Percentiles rank a stretch among this genome's conserved stretches.
Evolutionary conservation across 1,140 invertebrate genomes (phyloP).

Genomic region (Cyclina sinensis): DNA sequence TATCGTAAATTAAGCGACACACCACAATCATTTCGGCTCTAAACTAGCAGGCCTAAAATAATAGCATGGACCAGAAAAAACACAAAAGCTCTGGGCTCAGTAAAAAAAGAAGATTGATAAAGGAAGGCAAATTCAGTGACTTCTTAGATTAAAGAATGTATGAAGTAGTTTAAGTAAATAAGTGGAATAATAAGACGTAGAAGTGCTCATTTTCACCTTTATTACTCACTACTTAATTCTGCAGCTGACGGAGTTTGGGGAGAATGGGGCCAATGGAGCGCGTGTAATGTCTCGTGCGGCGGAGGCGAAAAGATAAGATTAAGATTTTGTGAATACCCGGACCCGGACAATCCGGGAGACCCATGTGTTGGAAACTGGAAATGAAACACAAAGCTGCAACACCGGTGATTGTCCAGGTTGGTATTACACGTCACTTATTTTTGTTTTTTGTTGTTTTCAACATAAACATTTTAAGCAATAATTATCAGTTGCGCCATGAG

Average conservation of each 20-base stretch:
- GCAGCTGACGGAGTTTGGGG: constrained; percentile 21
- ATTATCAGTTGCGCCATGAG: neutral
- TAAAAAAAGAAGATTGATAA: no score
- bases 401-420: neutral
- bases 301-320: neutral
- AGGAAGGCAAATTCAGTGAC: no score
- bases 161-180: no score
- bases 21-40: no score
- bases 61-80: no score
- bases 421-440: neutral
- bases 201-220: no score
- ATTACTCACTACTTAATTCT: no score
- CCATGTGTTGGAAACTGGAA: neutral
- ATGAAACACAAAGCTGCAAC: neutral
- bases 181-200: no score
- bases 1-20: no score
- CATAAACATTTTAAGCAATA: neutral
- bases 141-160: no score
- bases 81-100: no score
- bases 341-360: neutral
- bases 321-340: neutral
- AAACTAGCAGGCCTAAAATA: no score
- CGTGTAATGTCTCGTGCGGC: neutral
- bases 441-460: neutral
- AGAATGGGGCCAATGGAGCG: constrained; percentile 6